phyloP scores from a whole-genome alignment of 2,888 invertebrate genomes.

The Incurvaria masculella region DNA sequence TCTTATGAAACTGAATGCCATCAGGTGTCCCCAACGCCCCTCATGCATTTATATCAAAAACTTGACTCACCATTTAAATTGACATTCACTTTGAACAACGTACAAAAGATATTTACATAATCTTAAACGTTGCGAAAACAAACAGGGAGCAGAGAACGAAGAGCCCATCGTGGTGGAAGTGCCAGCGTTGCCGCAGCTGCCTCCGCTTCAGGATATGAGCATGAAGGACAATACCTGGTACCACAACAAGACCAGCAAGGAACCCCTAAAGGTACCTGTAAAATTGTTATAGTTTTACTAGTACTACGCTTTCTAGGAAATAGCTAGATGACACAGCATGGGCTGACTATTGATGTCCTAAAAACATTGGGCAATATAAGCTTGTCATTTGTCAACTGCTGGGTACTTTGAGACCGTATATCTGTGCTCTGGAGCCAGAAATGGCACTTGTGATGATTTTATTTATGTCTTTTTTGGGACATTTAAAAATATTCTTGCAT shows the following conservation, averaged over 20 bases:
- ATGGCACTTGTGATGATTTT: too few relatives aligned
- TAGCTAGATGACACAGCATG: too few relatives aligned
- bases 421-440: too few relatives aligned
- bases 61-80: not conserved
- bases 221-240: slow-evolving; percentile 24
- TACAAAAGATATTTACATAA: not conserved
- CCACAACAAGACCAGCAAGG: slow-evolving; percentile 23
- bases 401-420: too few relatives aligned
- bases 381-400: not conserved
- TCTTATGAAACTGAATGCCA: too few relatives aligned
- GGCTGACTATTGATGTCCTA: not conserved
- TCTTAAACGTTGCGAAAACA: slow-evolving; percentile 24
- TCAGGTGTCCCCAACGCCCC: too few relatives aligned
- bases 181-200: slow-evolving; percentile 30
- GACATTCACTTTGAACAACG: not conserved
- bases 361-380: not conserved
- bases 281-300: not conserved
- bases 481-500: not conserved
- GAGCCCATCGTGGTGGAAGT: slow-evolving; percentile 33
- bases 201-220: slow-evolving; percentile 40
- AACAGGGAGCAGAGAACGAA: slow-evolving; percentile 5
- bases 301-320: not conserved
- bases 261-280: not conserved
- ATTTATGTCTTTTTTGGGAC: not conserved
- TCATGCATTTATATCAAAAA: too few relatives aligned